Conservation (phyloP, 2,113 vertebrate species). For the Silurus meridionalis region DNA sequence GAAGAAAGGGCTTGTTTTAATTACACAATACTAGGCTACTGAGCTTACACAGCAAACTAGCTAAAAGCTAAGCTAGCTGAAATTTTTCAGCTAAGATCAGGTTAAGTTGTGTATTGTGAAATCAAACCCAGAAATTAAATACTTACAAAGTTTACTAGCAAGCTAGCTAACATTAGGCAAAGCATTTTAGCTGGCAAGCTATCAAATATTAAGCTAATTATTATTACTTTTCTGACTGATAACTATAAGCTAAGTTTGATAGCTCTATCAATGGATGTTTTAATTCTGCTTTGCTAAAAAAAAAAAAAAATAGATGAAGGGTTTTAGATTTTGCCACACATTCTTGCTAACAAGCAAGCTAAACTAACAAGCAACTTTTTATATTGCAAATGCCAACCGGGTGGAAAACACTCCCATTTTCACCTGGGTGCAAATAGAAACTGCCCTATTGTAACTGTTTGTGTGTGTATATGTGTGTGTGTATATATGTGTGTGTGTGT, state of each 20-base stretch:
- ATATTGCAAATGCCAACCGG: neutral
- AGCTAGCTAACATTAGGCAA: neutral
- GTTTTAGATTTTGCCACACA: neutral
- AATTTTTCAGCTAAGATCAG: neutral
- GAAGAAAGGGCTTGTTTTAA: neutral
- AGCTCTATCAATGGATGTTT: neutral
- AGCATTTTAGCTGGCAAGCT: neutral
- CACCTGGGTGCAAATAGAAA: neutral
- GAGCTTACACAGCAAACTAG: neutral
- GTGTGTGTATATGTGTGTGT: conserved; percentile 43
- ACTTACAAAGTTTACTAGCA: neutral
- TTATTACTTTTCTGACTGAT: neutral
- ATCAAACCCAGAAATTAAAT: neutral
- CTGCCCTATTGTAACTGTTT: neutral
- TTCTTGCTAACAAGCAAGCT: neutral
- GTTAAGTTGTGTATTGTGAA: neutral
- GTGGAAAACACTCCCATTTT: neutral
- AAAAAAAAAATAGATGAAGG: neutral
- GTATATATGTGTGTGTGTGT: conserved; percentile 41
- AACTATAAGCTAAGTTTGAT: neutral
- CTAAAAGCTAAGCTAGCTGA: no score
- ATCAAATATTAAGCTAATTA: neutral
- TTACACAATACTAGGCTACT: neutral
- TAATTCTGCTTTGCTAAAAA: neutral
- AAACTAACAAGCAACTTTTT: neutral